Evolutionary conservation across 2,113 vertebrate species (phyloP), one percentile per base, ranked within the genome.

Genomic region (Atlantisia rogersi): DNA sequence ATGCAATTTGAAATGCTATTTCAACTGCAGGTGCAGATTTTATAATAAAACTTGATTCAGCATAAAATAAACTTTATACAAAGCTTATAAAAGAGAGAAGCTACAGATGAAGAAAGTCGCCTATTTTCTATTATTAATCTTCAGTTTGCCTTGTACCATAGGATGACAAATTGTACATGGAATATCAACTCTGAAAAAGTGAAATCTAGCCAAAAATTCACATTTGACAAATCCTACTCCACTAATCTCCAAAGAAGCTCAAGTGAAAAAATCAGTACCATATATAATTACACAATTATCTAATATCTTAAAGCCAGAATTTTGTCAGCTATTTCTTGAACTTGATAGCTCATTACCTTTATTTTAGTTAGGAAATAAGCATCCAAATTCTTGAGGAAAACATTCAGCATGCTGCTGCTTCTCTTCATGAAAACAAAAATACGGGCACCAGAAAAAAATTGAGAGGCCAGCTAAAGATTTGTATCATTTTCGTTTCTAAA

Each of bases 21-120:
- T 94, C 71, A 86, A 83, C 25, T 42, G 48, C 59, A 85, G 25
- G 32, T 68, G 28, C 44, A 82, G 67, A 19, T 69, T 94, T 89
- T 76, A 40, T 74, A 68, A 80, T 59, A 92, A 93, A 93, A 92
- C 44, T 92, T 8, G 22, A 95, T 74, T 92, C 60, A 87, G 74
- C 67, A 87, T 90, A 62, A 93, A 82, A 42, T 58, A 76, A 79
- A 91, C 35, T 46, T 85, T 48, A 48, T 48, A 48, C 7, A 8
- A 46, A 48, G 48, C 53, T 77, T 63, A 62, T 29, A 90, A 48
- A 22, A 22, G 35, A 67, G 59, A 46, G 44, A 55, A 74, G 13
- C n/a, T 79, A 42, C 11, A 25, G 62, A 74, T 35, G 25, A 90
- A 89, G 32, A 42, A 88, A 92, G 69, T 50, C 21, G 55, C 20